Base-by-base conservation (phyloP, 2,113 vertebrate species). In the Protomyctophum bolini region DNA sequence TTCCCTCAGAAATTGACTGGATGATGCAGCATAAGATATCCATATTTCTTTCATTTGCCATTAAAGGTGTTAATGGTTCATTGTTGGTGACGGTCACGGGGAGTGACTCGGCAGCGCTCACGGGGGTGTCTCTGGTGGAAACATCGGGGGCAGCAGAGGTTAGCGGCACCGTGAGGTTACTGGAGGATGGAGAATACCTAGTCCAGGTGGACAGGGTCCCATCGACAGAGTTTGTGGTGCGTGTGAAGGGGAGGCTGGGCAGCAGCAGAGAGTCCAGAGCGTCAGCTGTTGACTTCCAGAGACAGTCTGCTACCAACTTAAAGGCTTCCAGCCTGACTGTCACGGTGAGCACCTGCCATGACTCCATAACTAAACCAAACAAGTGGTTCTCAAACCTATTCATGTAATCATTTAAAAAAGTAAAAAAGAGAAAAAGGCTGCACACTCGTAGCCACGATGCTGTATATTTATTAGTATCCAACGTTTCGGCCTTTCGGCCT, bases 1-100 rank as follows among this genome's bases (percentile, higher is more conserved):
- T 21, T 21, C 21, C 21, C 21, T 21, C 21, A 21, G 21, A 21
- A 21, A 41, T 6, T 41, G 33, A 41, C 33, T 41, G 33, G 33
- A 41, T 41, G 33, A 41, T 41, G 33, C 21, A 21, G 21, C 21
- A 21, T 41, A 41, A 41, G 33, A 3, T 41, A 41, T 41, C 33
- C 33, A 41, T 41, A 51, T 15, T 1, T 11, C 14, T 61, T 66
- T 61, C 61, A 12, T 58, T 62, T 21, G 0, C 21, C 21, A 21
- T 21, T 21, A 21, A 52, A 92, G 90, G 87, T 15, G 55, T 59
- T 14, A 80, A 63, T 0, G 68, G 70, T 0, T 89, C 70, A 29
- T 64, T 92, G 74, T 21, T 89, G 80, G 76, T 91, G 71, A 65
- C 86, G 2, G 33, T 91, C 2, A 83, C 76, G 0, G 87, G 88